A percentile compares a stretch with the other conserved stretches of the same genome.
These are phyloP conservation scores for Alentia gelatinosa DNA, from an alignment of 2,888 invertebrate genomes.

Conservation along the genomic window DNA sequence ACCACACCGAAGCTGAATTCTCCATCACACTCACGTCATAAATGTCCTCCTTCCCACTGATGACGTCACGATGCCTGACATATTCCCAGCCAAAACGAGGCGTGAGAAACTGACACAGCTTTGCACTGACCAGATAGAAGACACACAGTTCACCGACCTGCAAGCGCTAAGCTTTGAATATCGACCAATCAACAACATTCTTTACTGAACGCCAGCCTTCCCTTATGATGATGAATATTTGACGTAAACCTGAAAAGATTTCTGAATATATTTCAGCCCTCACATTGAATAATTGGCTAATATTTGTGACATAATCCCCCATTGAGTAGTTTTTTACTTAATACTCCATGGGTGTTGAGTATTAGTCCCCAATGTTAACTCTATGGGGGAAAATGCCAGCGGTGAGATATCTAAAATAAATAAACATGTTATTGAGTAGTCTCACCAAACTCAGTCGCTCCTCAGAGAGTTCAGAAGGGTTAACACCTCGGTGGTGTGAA, in stretches of 20 bases:
- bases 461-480: neutral
- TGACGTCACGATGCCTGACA: conserved; percentile 13
- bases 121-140: neutral
- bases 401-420: no score
- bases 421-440: neutral
- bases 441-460: neutral
- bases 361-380: no score
- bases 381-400: no score
- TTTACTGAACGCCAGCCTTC: neutral
- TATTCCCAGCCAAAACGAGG: conserved; percentile 41
- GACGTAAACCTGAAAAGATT: no score
- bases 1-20: neutral
- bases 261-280: no score
- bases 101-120: conserved; percentile 19
- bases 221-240: neutral
- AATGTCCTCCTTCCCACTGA: neutral
- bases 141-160: conserved; percentile 25
- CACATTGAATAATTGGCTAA: no score
- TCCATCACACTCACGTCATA: neutral
- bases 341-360: no score
- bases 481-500: neutral
- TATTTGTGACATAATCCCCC: no score
- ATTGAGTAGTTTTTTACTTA: no score
- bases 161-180: neutral
- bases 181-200: conserved; percentile 35